Evolutionary conservation across 2,797 vertebrate genomes (phyloP).

Genomic region (Arremon aurantiirostris): DNA sequence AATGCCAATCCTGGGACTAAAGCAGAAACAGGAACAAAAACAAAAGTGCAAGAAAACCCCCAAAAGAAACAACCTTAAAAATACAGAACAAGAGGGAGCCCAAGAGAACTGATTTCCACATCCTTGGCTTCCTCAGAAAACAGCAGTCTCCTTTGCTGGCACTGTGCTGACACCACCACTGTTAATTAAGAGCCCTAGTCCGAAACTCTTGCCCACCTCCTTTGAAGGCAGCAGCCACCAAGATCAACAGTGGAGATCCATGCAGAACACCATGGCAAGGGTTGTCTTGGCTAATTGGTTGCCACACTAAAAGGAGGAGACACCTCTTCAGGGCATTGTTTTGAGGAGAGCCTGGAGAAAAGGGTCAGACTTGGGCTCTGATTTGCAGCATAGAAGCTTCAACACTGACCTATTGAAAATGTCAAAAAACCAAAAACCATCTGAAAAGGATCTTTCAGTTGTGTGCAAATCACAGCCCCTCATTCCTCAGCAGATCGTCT

Average conservation of each 20-base stretch:
- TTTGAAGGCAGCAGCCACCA: conserved; percentile 9
- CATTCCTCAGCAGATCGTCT: conserved; percentile 34
- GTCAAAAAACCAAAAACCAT: conserved; percentile 47
- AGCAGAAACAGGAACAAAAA: conserved; percentile 51
- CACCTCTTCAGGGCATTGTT: not conserved
- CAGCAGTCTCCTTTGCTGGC: conserved; percentile 23
- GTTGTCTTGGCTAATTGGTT: not conserved
- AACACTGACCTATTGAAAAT: conserved; percentile 35
- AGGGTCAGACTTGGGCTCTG: conserved; percentile 1
- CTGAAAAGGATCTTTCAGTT: conserved; percentile 44
- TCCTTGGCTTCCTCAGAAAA: not conserved
- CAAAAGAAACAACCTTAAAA: conserved; percentile 14
- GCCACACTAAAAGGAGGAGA: not conserved
- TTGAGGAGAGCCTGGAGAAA: conserved; percentile 8
- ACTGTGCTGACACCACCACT: not conserved
- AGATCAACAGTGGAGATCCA: not conserved
- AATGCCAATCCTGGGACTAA: conserved; percentile 6
- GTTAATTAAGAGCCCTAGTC: not conserved
- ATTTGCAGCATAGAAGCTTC: conserved; percentile 17
- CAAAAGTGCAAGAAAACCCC: conserved; percentile 44
- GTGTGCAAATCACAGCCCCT: conserved; percentile 64
- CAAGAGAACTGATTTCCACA: not conserved
- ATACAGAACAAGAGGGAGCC: conserved; percentile 23
- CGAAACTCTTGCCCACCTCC: not conserved
- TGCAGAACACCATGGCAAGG: not conserved